Conservation (phyloP, 1,140 invertebrate genomes). For the Drusus annulatus region DNA sequence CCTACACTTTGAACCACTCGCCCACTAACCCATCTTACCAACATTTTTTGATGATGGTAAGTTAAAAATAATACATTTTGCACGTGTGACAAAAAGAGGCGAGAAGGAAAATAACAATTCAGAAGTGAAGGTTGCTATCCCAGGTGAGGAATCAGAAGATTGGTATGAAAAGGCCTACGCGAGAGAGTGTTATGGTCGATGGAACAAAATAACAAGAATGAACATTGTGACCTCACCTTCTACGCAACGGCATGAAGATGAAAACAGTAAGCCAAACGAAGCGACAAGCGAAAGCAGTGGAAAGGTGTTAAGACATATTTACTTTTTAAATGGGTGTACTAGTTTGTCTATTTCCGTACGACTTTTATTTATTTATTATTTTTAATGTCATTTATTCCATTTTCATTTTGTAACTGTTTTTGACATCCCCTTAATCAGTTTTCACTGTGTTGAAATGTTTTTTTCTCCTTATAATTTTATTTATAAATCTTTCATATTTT, state of each 20-base stretch:
- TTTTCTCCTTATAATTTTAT: constrained; percentile 3
- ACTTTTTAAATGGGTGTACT: constrained; percentile 46
- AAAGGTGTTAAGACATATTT: constrained; percentile 44
- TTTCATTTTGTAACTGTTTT: neutral
- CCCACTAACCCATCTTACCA: too few species aligned
- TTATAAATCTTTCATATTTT: neutral
- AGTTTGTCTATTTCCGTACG: constrained; percentile 3
- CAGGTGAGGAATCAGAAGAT: too few species aligned
- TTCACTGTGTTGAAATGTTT: neutral
- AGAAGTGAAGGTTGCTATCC: too few species aligned
- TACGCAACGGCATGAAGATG: neutral
- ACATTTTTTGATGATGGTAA: too few species aligned
- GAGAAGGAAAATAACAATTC: too few species aligned
- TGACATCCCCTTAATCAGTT: neutral
- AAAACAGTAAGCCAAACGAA: constrained; percentile 30
- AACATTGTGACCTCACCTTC: too few species aligned
- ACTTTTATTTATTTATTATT: neutral
- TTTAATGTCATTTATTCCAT: neutral
- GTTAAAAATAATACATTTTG: too few species aligned
- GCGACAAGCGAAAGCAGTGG: constrained; percentile 56
- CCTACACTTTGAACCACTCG: too few species aligned
- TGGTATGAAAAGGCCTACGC: too few species aligned
- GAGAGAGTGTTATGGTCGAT: too few species aligned
- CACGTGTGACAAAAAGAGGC: too few species aligned
- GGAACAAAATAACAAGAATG: too few species aligned